Base-by-base conservation (phyloP, 2,113 vertebrate genomes). In the Furnarius figulus region DNA sequence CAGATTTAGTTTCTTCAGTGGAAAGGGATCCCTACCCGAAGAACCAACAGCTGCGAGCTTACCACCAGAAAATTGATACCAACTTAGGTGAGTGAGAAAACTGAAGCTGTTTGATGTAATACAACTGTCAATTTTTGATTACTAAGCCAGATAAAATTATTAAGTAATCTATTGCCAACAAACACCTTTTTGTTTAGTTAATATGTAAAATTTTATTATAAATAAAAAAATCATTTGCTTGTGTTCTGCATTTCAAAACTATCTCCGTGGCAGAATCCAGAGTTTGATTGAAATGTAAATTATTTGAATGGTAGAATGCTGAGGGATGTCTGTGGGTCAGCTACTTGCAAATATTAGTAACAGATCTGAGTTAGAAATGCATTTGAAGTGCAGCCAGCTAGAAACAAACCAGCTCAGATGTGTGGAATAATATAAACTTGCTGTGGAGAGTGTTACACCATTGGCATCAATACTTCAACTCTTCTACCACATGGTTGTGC, bases 21-120 rank as follows among this genome's bases (percentile, higher is more conserved):
- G 82, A 96, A 95, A 74, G 97, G 9, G 98, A 98, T 77, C 46
- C 58, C 73, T 98, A 98, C 74, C 90, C 98, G 1, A 98, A 97
- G 97, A 99, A 99, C 86, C 96, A 93, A 28, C 97, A 98, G 27
- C 98, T 99, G 31, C 97, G 63, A 72, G 95, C 98, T 72, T 99
- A 98, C 92, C 99, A 99, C 91, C 97, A 99, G 87, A 98, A 99
- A 92, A 98, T 99, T 13, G 99, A 99, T 97, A 98, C 79, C 39
- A 99, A 99, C 93, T 97, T 99, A 63, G 99, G 99, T 99, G 97
- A 98, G 97, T 85, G 33, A 63, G 12, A 46, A 90, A 80, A 61
- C 30, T 56, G 55, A 84, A 65, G 22, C 39, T 90, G 25, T 74
- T 58, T 42, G 42, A 59, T n/a, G 46, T 74, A 19, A 46, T 39